These are phyloP conservation scores for Gymnogyps californianus DNA, from an alignment of 2,113 vertebrate species.

Conservation along the genomic window DNA sequence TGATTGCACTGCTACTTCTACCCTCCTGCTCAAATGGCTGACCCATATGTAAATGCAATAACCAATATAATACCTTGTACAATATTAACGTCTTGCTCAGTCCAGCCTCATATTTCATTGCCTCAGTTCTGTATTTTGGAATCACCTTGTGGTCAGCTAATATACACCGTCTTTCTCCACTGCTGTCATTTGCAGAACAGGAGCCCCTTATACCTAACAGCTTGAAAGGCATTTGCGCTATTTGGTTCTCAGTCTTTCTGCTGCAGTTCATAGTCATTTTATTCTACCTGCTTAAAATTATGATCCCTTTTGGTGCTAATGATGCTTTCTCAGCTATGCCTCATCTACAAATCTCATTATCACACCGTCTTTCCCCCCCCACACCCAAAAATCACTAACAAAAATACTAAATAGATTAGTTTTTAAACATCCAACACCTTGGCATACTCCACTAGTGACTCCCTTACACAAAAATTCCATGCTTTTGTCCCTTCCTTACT, in stretches of 20 bases:
- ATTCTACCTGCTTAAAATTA: neutral
- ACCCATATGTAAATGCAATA: neutral
- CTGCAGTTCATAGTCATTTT: neutral
- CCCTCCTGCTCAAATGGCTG: neutral
- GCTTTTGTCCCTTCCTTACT: neutral
- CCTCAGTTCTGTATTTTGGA: neutral
- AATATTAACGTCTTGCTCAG: neutral
- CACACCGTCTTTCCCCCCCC: neutral
- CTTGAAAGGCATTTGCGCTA: neutral
- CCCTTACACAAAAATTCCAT: neutral
- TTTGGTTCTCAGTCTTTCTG: neutral
- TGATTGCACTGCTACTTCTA: neutral
- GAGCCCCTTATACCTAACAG: neutral
- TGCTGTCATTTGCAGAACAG: neutral
- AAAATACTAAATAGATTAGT: neutral
- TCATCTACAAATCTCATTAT: neutral
- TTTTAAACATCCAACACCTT: neutral
- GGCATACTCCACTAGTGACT: neutral
- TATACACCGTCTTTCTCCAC: rapidly evolving
- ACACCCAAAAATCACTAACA: neutral
- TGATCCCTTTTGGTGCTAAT: neutral
- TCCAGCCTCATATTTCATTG: neutral
- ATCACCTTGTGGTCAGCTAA: neutral
- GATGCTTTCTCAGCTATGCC: neutral
- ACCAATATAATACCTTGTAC: neutral